Evolutionary conservation across 2,113 vertebrate species (phyloP), one percentile per base, ranked within the genome.

Genomic region (Malurus melanocephalus): DNA sequence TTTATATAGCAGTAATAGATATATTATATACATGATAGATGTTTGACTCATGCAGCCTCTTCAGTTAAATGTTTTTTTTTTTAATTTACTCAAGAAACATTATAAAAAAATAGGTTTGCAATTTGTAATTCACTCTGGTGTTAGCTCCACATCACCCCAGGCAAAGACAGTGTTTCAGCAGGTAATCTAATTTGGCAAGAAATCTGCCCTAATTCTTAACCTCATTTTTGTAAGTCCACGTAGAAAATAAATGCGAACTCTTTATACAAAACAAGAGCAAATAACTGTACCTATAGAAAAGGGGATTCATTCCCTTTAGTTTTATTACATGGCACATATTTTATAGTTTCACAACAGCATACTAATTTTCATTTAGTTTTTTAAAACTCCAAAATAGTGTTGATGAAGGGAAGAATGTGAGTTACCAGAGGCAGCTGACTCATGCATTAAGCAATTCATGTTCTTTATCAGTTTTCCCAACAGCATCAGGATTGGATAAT

Each of bases 401-500:
- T 87, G 80, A 93, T 84, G 91, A 94, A 88, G 59, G 56, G 85
- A 86, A 92, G 75, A 90, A 77, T 74, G 80, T 67, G 68, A 87
- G 81, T 95, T 96, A 92, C 81, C 23, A 33, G 32, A 85, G 91
- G 86, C 92, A 85, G 93, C 86, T 88, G 94, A 80, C 93, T 98
- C 85, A 99, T 87, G 99, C 99, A 53, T 98, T 99, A 91, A 99
- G 98, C 83, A 99, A 98, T 93, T 99, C 98, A 1, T 99, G 98
- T 90, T 99, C 98, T 82, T 97, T 95, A 94, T 98, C 98, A 1
- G 97, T 98, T 96, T 97, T 98, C 71, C 99, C 99, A 46, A 99
- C 95, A 10, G 99, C 98, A 9, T 99, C 99, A 6, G 99, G 99
- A 88, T 99, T 99, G 66, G 99, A 98, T 86, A 99, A 97, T 0